These are phyloP conservation scores for Meleagris gallopavo DNA, from an alignment of 2,113 vertebrate genomes.

Conservation along the genomic window DNA sequence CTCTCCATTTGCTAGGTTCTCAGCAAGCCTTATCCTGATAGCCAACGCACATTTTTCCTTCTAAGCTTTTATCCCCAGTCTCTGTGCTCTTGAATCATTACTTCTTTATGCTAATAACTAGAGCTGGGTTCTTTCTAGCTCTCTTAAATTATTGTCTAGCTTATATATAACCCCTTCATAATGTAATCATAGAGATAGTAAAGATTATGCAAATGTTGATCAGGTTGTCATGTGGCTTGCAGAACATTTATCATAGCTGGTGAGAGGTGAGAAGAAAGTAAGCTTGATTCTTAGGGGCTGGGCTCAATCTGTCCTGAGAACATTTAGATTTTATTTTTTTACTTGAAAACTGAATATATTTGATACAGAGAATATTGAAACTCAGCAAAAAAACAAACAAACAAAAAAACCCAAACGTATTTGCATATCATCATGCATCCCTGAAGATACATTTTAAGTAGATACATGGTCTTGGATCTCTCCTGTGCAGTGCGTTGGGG, in stretches of 20 bases:
- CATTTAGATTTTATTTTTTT: not conserved
- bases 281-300: not conserved
- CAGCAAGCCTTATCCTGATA: not conserved
- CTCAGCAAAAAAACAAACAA: not conserved
- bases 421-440: not conserved
- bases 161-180: conserved; percentile 48
- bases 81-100: not conserved
- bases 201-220: conserved; percentile 61
- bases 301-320: not conserved
- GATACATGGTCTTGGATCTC: not conserved
- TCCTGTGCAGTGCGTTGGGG: not conserved
- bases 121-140: conserved; percentile 28
- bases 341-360: not conserved
- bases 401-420: not conserved
- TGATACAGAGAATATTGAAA: not conserved
- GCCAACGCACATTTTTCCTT: not conserved
- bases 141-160: conserved; percentile 54
- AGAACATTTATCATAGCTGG: conserved; percentile 16
- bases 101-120: conserved; percentile 26
- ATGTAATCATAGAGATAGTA: conserved; percentile 55
- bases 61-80: not conserved
- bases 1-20: not conserved
- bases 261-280: not conserved
- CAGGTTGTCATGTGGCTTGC: not conserved
- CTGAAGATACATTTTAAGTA: conserved; percentile 9